phyloP scores from a whole-genome alignment of 2,888 invertebrate genomes.

The Lycia hirtaria region DNA sequence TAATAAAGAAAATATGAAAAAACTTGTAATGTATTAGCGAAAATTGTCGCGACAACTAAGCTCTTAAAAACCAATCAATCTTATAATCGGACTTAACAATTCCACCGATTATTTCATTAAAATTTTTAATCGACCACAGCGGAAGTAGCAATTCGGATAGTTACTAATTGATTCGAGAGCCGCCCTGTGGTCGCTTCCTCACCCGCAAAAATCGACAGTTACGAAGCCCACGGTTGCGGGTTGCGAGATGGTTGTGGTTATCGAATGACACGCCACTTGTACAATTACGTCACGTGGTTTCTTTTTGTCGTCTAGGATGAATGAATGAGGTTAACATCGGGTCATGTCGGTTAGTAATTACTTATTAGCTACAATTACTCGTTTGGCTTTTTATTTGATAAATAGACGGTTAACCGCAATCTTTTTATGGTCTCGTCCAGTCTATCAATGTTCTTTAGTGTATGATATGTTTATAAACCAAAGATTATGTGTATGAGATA shows the following conservation, averaged over 20 bases:
- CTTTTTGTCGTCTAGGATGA: slow-evolving; percentile 39
- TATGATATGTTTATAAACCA: not conserved
- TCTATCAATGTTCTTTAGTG: not conserved
- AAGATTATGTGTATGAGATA: no score
- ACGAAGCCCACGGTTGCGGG: slow-evolving; percentile 10
- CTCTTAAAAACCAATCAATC: no score
- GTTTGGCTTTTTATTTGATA: slow-evolving; percentile 18
- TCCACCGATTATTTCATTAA: not conserved
- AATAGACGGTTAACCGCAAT: slow-evolving; percentile 15
- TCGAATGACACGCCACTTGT: slow-evolving; percentile 46
- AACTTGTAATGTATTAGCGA: no score
- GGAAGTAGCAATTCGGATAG: slow-evolving; percentile 13
- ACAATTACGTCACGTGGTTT: slow-evolving; percentile 55
- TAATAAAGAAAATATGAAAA: no score
- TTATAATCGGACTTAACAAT: no score
- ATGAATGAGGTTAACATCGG: slow-evolving; percentile 24
- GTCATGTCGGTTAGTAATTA: slow-evolving; percentile 23
- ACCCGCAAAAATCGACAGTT: slow-evolving; percentile 53
- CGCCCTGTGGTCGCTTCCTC: slow-evolving; percentile 44
- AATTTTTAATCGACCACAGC: slow-evolving; percentile 23
- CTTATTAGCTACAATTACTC: slow-evolving; percentile 3
- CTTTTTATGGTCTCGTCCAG: not conserved
- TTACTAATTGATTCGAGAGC: slow-evolving; percentile 36
- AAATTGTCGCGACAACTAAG: no score
- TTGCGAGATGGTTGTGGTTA: slow-evolving; percentile 49